phyloP scores from a whole-genome alignment of 2,797 vertebrate species.

The Picus viridis region DNA sequence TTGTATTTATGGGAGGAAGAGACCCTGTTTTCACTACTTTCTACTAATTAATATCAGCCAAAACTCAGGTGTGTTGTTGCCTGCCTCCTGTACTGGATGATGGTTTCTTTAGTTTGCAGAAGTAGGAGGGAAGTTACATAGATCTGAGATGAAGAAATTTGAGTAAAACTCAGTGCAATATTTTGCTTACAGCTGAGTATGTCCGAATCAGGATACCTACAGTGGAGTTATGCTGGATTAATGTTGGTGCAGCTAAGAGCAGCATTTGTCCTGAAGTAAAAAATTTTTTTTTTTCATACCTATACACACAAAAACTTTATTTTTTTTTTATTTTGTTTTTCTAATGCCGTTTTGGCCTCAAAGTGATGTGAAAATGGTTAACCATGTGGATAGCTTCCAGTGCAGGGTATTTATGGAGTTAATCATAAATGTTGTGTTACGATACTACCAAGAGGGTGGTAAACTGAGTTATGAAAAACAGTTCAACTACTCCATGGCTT shows the following conservation, averaged over 20 bases:
- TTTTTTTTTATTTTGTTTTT: background rate
- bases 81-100: background rate
- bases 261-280: background rate
- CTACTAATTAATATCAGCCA: background rate
- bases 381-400: background rate
- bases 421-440: background rate
- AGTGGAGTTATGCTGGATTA: background rate
- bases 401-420: background rate
- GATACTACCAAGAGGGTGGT: background rate
- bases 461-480: background rate
- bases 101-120: background rate
- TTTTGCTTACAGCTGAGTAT: background rate
- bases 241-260: background rate
- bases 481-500: background rate
- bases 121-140: background rate
- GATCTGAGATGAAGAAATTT: background rate
- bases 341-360: background rate
- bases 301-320: background rate
- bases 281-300: background rate
- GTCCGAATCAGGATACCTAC: background rate
- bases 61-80: background rate
- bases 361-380: background rate
- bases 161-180: background rate
- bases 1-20: background rate
- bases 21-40: background rate